Evolutionary conservation across 2,888 invertebrate species (phyloP), one percentile per base, ranked within the genome.

Genomic region (Catocala fraxini): DNA sequence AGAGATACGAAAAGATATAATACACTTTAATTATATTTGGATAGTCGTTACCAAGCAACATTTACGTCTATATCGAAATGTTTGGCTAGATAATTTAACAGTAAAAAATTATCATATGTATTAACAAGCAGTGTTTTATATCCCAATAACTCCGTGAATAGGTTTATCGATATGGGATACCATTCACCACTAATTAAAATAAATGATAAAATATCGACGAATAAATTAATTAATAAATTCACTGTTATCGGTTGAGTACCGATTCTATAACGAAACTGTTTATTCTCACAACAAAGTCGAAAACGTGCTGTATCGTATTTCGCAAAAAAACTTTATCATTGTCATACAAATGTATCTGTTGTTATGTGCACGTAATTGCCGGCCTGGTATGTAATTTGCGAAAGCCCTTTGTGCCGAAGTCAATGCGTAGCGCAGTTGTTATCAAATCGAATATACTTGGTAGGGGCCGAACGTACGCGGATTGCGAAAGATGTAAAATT

Each of bases 301-400:
- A 13, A 56, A 46, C 57, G 56, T 56, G 41, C 56, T 73, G 83
- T 92, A 91, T 93, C 91, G 70, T 83, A 84, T 93, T 93, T 87
- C 93, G 73, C 78, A 86, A 89, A 91, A 87, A 91, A 88, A 86
- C 80, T 83, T 77, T 70, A 81, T 85, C 87, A 92, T 93, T 94
- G 92, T 94, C 89, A 94, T 93, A 93, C 93, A 93, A 93, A 93
- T 93, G 87, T 93, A 92, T 93, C 93, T 91, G 93, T 92, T 91
- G 92, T 93, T 89, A 80, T 73, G 77, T 71, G 72, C 71, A 51
- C 80, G 89, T 93, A 94, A 93, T 94, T 93, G 92, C 88, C 69
- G 86, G 79, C 82, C 81, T 83, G 83, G 83, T 85, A 83, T 92
- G 88, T 92, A 92, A 93, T 94, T 93, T 92, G 89, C 86, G 83